Evolutionary conservation across 2,888 invertebrate species (phyloP).

Genomic region (Drosophila subquinaria): DNA sequence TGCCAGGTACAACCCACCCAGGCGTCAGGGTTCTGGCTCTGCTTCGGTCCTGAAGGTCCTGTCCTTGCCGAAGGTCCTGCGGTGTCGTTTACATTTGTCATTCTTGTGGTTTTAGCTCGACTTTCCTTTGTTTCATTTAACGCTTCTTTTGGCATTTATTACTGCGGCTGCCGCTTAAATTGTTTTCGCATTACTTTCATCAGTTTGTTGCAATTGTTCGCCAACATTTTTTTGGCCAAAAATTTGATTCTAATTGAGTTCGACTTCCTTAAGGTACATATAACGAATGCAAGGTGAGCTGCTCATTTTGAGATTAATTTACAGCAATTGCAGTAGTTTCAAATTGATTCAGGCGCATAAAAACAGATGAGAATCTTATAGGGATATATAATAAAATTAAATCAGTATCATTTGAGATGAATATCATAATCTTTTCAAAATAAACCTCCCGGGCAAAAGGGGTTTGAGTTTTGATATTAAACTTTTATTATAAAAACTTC

Average conservation of each 20-base stretch:
- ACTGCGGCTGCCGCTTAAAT: constrained; percentile 43
- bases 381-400: background rate
- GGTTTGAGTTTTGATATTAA: no score
- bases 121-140: constrained; percentile 43
- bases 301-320: constrained; percentile 27
- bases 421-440: no score
- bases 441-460: no score
- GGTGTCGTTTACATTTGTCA: constrained; percentile 73
- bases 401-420: background rate
- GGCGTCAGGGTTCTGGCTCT: constrained; percentile 5
- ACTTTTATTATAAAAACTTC: no score
- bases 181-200: constrained; percentile 63
- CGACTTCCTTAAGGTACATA: constrained; percentile 5
- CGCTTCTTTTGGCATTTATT: constrained; percentile 32
- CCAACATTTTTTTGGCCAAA: constrained; percentile 15
- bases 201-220: constrained; percentile 57
- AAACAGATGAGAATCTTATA: background rate
- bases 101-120: constrained; percentile 64
- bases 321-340: constrained; percentile 1
- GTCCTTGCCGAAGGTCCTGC: constrained; percentile 38
- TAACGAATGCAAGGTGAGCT: constrained; percentile 27
- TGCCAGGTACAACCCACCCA: constrained; percentile 69
- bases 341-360: background rate
- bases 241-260: constrained; percentile 39
- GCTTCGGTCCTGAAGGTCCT: constrained; percentile 21